These are phyloP conservation scores for Sarotherodon lohbergeri DNA, from an alignment of 2,113 vertebrate genomes.

Conservation along the genomic window DNA sequence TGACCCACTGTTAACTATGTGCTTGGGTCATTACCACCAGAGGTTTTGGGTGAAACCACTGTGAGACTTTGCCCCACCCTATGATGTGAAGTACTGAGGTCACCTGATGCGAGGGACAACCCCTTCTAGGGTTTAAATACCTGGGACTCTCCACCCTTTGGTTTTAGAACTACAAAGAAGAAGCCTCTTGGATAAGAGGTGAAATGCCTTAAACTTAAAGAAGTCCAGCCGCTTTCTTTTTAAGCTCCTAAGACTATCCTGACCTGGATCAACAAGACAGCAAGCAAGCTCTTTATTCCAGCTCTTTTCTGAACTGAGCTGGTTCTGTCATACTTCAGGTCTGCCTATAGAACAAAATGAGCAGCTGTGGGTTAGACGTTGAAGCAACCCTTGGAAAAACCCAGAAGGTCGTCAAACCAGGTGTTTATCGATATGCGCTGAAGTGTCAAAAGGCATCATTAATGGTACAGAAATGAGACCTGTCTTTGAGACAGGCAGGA, in stretches of 20 bases:
- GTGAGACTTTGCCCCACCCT: background rate
- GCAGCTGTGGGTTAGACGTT: background rate
- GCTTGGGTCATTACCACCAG: background rate
- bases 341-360: background rate
- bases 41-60: background rate
- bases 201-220: background rate
- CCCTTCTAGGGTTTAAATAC: background rate
- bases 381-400: background rate
- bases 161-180: background rate
- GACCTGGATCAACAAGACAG: background rate
- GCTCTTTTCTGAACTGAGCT: background rate
- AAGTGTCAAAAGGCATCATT: background rate
- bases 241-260: background rate
- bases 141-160: background rate
- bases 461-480: background rate
- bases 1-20: background rate
- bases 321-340: background rate
- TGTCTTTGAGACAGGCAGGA: background rate
- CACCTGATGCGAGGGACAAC: background rate
- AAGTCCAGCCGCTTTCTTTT: background rate
- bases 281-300: background rate
- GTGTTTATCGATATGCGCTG: background rate
- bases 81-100: background rate
- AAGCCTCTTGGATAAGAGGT: background rate
- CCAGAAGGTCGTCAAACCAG: background rate